Base-by-base conservation (phyloP, 2,113 vertebrate genomes). In the Labeo catla region DNA sequence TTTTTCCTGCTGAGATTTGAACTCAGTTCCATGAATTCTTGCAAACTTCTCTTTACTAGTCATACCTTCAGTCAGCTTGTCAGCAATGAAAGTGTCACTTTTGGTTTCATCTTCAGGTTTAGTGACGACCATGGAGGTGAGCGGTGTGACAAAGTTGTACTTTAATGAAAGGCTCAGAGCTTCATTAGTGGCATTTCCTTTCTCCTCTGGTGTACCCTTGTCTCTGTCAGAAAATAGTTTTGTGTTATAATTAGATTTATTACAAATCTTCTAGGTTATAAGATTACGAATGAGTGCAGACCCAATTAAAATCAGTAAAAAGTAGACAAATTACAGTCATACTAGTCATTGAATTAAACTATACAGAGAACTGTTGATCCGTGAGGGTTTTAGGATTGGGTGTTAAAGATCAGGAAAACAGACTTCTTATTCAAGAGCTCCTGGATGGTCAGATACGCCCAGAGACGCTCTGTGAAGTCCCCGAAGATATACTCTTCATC, bases 361-460 rank as follows among this genome's bases (percentile, higher is more conserved):
- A 47, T 43, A 6, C 19, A 43, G 68, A 36, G 6, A 3, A 3
- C 70, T 19, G 3, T 8, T 47, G 23, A n/a, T n/a, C n/a, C n/a
- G n/a, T n/a, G n/a, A n/a, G n/a, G n/a, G n/a, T n/a, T n/a, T n/a
- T n/a, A n/a, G n/a, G n/a, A n/a, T n/a, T n/a, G n/a, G n/a, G n/a
- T n/a, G n/a, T n/a, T n/a, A n/a, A n/a, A n/a, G n/a, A n/a, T n/a
- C n/a, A n/a, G n/a, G n/a, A n/a, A n/a, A n/a, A n/a, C 89, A 36
- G 82, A 97, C 96, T 93, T 91, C 81, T 95, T 95, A 8, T 94
- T 93, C 81, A 97, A 83, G n/a, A 97, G 91, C 83, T 96, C 94
- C 86, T 96, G 95, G 88, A 97, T 96, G 84, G 94, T 96, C 85
- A 97, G 93, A 87, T 97, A 97, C 59, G 96, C 96, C 96, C 96